phyloP scores from a whole-genome alignment of 2,888 invertebrate genomes.

The Eristalinus sepulchralis region DNA sequence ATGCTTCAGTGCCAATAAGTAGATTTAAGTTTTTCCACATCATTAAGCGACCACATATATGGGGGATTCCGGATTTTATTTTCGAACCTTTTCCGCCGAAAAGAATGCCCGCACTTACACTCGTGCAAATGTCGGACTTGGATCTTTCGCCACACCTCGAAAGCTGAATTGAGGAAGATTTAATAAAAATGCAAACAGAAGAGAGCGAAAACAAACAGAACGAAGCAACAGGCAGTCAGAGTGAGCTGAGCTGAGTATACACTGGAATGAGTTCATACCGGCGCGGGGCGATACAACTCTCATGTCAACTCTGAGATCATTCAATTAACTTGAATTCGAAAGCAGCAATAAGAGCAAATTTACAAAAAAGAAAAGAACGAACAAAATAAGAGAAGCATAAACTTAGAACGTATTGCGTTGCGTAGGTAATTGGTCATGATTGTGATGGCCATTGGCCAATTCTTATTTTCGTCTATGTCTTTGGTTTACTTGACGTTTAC shows the following conservation, averaged over 20 bases:
- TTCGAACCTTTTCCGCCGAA: conserved; percentile 6
- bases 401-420: conserved; percentile 16
- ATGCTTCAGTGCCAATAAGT: conserved; percentile 49
- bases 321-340: conserved; percentile 52
- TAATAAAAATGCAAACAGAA: conserved; percentile 46
- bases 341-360: neutral
- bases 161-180: conserved; percentile 56
- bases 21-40: conserved; percentile 59
- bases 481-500: conserved; percentile 51
- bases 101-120: neutral
- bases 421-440: conserved; percentile 51
- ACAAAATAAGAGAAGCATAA: neutral
- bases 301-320: conserved; percentile 60
- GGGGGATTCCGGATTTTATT: conserved; percentile 31
- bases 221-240: neutral
- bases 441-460: conserved; percentile 61
- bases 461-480: conserved; percentile 43
- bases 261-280: conserved; percentile 33
- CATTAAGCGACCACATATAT: conserved; percentile 56
- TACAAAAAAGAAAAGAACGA: conserved; percentile 2
- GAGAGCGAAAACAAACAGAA: conserved; percentile 2
- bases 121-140: conserved; percentile 20
- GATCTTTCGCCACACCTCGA: conserved; percentile 59
- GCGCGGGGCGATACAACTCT: neutral
- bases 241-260: neutral